Evolutionary conservation across 2,888 invertebrate species (phyloP), one percentile per base, ranked within the genome.

Genomic region (Macrophya alboannulata): DNA sequence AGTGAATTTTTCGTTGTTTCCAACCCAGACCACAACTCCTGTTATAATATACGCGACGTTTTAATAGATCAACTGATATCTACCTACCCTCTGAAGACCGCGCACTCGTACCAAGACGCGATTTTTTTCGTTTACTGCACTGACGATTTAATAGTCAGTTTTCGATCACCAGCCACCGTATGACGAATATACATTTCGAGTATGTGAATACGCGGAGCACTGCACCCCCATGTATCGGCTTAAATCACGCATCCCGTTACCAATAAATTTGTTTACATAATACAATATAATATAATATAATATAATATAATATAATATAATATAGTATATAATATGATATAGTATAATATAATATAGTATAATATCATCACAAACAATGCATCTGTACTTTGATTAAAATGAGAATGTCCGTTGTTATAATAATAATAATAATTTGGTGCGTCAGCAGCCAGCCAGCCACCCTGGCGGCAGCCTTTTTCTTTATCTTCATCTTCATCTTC

Each of bases 391-490:
- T 79, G 37, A n/a, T 55, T 25, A 45, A 74, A 74, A 74, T 74
- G 72, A 74, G 21, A n/a, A 74, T 74, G 72, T 43, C 43, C 3
- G 45, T 77, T 51, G 25, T 48, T 51, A 21, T 37, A n/a, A 51
- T 55, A 37, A 37, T 77, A 51, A 51, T 55, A 81, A 81, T 59
- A 81, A 62, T 81, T 81, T 81, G 81, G 81, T 81, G 81, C 62
- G 62, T 74, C 51, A 55, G 51, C 21, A 81, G 81, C 81, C 81
- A 62, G 74, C 45, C 74, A 74, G 45, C 74, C 68, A 43, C 6
- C 25, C 45, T 74, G 43, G 74, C 45, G 45, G 43, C 74, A 74
- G 74, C 85, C 86, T 40, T 40, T n/a, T 40, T 40, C 55, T n/a
- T 55, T 5, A 17, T 51, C 51, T 17, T 51, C 17, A 17, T 51